A percentile compares a stretch with the other conserved stretches of the same genome.
These are phyloP conservation scores for Hydrolagus affinis DNA, from an alignment of 2,113 vertebrate species.

Conservation along the genomic window DNA sequence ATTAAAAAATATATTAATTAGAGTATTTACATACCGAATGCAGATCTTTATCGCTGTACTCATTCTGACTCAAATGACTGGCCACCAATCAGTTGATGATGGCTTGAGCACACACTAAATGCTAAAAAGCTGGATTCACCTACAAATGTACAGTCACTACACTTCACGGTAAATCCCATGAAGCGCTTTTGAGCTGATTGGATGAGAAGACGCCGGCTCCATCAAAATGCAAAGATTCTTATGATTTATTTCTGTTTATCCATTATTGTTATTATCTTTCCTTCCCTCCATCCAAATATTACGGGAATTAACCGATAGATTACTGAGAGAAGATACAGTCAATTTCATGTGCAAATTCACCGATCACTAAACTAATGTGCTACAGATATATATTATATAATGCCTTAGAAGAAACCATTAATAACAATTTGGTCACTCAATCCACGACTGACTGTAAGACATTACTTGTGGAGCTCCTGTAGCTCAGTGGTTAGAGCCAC, in stretches of 20 bases:
- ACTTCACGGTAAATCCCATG: too few relatives aligned
- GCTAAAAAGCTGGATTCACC: not conserved
- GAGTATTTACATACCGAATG: constrained; percentile 15
- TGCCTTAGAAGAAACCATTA: too few relatives aligned
- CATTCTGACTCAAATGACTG: not conserved
- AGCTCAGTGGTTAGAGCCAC: too few relatives aligned
- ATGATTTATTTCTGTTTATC: too few relatives aligned
- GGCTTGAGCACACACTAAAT: not conserved
- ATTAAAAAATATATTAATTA: constrained; percentile 27
- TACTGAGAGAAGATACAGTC: constrained; percentile 1
- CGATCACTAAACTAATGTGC: not conserved
- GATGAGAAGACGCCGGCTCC: too few relatives aligned
- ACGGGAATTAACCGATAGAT: constrained; percentile 7
- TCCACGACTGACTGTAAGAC: too few relatives aligned
- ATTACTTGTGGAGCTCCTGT: too few relatives aligned
- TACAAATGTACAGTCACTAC: not conserved
- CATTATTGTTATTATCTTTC: too few relatives aligned
- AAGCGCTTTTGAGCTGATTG: too few relatives aligned
- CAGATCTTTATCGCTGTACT: not conserved
- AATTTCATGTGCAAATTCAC: not conserved
- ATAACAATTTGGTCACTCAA: too few relatives aligned
- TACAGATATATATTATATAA: not conserved
- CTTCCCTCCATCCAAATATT: not conserved
- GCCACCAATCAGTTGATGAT: too few relatives aligned
- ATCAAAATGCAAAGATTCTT: too few relatives aligned